Base-by-base conservation (phyloP, 2,113 vertebrate genomes). In the Megalops atlanticus region DNA sequence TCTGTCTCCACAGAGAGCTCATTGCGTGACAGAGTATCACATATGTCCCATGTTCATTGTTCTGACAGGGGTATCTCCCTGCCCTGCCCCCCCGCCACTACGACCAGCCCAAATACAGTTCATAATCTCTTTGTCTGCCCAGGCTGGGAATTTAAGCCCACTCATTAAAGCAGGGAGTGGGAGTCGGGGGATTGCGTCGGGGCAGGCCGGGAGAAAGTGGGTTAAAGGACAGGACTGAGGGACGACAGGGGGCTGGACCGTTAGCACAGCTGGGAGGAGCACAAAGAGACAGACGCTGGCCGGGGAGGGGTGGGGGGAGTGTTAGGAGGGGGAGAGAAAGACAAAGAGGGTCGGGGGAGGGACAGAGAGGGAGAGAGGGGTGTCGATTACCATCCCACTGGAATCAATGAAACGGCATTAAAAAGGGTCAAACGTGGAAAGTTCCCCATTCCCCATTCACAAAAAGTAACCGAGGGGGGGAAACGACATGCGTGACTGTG, bases 221-320 rank as follows among this genome's bases (percentile, higher is more conserved):
- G 58, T 69, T 76, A 69, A 76, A 79, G 54, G 31, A 73, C 24
- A 74, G 38, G 18, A 70, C 18, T 33, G 74, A 39, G 79, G 18
- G 10, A 40, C 40, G 2, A 21, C 21, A 43, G 76, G 86, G 78
- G 45, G 16, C 6, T 4, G 68, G 73, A 69, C 80, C 4, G 72
- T 81, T 85, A 88, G 76, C 84, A 84, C 85, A 85, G 82, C 78
- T 82, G 85, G 85, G 78, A 76, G 75, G 78, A 78, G 45, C 80
- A 82, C 58, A 77, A 80, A 84, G 68, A 31, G 81, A 82, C 54
- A 47, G 71, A 79, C 58, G 27, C 31, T 47, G 39, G 21, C 16
- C 36, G 33, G 70, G 8, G 41, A 18, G 40, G 64, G 40, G 36
- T 16, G n/a, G 27, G n/a, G 58, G 1, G 0, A 64, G 10, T 31